A percentile compares a stretch with the other conserved stretches of the same genome.
Conservation (phyloP, 2,113 vertebrate genomes). For the Tylochromis polylepis region DNA sequence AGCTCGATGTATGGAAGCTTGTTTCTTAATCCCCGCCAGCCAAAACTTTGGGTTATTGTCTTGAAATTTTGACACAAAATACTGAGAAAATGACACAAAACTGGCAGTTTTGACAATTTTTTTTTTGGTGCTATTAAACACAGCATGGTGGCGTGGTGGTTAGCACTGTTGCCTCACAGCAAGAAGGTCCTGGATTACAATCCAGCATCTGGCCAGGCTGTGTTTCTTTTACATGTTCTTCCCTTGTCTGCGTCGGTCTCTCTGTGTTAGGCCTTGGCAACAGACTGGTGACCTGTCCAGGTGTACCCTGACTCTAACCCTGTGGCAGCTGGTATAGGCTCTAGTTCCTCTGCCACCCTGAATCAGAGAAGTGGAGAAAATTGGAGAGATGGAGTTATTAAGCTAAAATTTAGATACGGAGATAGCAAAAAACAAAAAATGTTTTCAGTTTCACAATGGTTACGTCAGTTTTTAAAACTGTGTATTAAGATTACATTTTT, state of each 20-base stretch:
- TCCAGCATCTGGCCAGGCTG: accelerated
- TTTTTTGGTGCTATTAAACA: not conserved
- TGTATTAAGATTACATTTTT: not conserved
- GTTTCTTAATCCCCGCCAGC: not conserved
- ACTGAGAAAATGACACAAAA: not conserved
- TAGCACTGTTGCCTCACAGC: not conserved
- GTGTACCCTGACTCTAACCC: not conserved
- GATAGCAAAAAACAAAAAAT: not conserved
- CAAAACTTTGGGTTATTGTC: accelerated
- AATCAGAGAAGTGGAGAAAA: not conserved
- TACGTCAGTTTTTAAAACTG: not conserved
- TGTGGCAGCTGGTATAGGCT: not conserved
- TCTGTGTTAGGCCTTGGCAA: not conserved
- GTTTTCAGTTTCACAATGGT: not conserved
- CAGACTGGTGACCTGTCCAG: accelerated
- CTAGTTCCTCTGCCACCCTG: not conserved
- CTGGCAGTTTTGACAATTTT: accelerated
- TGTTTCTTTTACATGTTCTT: not conserved
- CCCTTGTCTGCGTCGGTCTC: not conserved
- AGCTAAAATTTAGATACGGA: not conserved
- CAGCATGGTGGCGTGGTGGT: not conserved
- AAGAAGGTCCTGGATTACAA: not conserved
- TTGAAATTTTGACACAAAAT: not conserved
- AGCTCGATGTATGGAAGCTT: not conserved
- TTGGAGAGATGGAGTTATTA: accelerated